phyloP scores from a whole-genome alignment of 37 sponge, comb jelly and placozoan genomes.

The Ianthella basta region DNA sequence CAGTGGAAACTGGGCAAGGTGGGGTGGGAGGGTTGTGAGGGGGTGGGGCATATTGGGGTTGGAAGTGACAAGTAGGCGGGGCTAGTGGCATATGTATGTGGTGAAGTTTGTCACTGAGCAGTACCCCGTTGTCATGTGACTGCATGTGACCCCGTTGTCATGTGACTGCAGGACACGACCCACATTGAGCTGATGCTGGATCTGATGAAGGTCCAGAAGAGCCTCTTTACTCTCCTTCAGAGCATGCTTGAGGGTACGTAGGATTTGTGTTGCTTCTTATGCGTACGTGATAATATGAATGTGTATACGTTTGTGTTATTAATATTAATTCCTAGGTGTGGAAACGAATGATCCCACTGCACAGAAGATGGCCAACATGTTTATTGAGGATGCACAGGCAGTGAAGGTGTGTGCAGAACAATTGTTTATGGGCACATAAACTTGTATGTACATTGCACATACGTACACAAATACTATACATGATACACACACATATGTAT shows the following conservation, averaged over 20 bases:
- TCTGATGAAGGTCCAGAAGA: conserved; percentile 80
- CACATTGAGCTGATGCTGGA: conserved; percentile 89
- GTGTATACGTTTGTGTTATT: background rate
- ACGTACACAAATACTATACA: too few species aligned
- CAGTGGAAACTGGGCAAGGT: conserved; percentile 73
- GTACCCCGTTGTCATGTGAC: too few species aligned
- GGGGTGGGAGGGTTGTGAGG: background rate
- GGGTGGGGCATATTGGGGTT: background rate
- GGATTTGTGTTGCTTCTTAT: background rate
- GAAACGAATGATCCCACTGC: conserved; percentile 53
- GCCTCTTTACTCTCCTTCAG: conserved; percentile 77
- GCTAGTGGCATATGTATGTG: background rate
- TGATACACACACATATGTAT: too few species aligned
- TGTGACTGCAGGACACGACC: conserved; percentile 56
- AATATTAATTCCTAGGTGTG: conserved; percentile 40
- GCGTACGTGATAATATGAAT: background rate
- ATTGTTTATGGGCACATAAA: too few species aligned
- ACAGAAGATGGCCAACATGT: conserved; percentile 74
- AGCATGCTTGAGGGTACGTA: conserved; percentile 90
- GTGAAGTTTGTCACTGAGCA: background rate
- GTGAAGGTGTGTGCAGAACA: conserved; percentile 44
- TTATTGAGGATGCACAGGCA: conserved; percentile 50
- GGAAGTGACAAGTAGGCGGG: background rate
- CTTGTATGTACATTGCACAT: too few species aligned
- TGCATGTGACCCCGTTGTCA: background rate